Evolutionary conservation across 23 tunicate genomes (phyloP).

Genomic region (Diplosoma virens): DNA sequence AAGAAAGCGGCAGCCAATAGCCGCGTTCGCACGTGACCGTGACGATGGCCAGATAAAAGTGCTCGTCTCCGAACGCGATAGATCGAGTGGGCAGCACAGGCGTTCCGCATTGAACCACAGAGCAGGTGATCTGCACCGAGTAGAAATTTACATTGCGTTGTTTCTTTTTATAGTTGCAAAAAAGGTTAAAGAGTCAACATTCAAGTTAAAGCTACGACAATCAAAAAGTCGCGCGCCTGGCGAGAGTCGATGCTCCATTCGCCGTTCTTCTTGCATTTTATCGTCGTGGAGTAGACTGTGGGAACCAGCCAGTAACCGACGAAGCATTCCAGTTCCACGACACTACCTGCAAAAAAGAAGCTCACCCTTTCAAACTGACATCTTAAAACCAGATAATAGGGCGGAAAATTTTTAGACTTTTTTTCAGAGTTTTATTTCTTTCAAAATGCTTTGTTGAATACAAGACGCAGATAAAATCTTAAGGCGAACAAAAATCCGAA

Average conservation of each 20-base stretch:
- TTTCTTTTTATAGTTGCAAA: too few species aligned
- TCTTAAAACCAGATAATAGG: too few species aligned
- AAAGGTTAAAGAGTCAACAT: too few species aligned
- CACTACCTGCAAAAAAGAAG: constrained; percentile 29
- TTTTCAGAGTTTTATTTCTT: too few species aligned
- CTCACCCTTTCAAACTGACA: too few species aligned
- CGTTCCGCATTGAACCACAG: background rate
- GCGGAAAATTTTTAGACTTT: too few species aligned
- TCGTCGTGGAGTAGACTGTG: background rate
- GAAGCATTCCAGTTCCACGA: constrained; percentile 8
- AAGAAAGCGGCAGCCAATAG: constrained; percentile 3
- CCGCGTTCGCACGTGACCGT: constrained; percentile 29
- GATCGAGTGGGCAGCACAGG: constrained; percentile 2
- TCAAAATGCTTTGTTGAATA: too few species aligned
- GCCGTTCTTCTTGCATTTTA: constrained; percentile 11
- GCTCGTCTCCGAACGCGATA: background rate
- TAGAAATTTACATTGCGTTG: too few species aligned
- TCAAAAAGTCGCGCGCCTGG: too few species aligned
- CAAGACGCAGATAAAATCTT: too few species aligned
- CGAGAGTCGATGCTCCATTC: constrained; percentile 6
- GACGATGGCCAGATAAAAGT: background rate
- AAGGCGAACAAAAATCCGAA: too few species aligned
- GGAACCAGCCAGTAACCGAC: constrained; percentile 30
- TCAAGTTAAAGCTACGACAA: too few species aligned
- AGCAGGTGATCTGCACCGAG: constrained; percentile 9